Evolutionary conservation across 2,113 vertebrate genomes (phyloP), one percentile per base, ranked within the genome.

Genomic region (Morphnarchus princeps): DNA sequence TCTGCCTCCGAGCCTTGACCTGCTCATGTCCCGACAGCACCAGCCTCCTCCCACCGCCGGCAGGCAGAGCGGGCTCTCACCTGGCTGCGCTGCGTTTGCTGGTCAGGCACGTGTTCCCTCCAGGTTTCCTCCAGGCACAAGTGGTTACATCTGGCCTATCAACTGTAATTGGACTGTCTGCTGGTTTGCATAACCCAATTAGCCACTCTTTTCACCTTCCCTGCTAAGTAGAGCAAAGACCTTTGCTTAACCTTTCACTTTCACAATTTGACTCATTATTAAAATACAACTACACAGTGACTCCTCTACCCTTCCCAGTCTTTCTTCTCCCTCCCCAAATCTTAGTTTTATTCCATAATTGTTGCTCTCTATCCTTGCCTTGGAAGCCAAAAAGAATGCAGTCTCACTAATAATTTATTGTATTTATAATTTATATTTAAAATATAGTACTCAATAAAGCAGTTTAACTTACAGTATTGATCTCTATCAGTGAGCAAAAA

Each of bases 141-240:
- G 9, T 73, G 87, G 86, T 70, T 92, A 61, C 86, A 94, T 83
- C 76, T 89, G 89, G 62, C 32, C 58, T 82, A 77, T 88, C 84
- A 90, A 38, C 62, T 45, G 31, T 94, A 94, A 94, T 91, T 93
- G 82, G 34, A 65, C 66, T 90, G 54, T 95, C 90, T 80, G 42
- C 62, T 88, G 49, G 49, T 94, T 96, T 96, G 85, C 90, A 93
- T 94, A 96, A 95, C 85, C 71, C 96, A 94, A 93, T 97, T 96
- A 97, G 45, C 55, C 80, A 83, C 66, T 83, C 87, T 95, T 90
- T 96, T 90, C 80, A 94, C 81, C 89, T 95, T 94, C 49, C 55
- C 49, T 83, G 61, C 22, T 91, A 93, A 92, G 43, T 52, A 90
- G 63, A 95, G 62, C 62, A 58, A 85, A 94, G 82, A 91, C 70